phyloP scores from a whole-genome alignment of 1,140 invertebrate species.

The Pararge aegeria region DNA sequence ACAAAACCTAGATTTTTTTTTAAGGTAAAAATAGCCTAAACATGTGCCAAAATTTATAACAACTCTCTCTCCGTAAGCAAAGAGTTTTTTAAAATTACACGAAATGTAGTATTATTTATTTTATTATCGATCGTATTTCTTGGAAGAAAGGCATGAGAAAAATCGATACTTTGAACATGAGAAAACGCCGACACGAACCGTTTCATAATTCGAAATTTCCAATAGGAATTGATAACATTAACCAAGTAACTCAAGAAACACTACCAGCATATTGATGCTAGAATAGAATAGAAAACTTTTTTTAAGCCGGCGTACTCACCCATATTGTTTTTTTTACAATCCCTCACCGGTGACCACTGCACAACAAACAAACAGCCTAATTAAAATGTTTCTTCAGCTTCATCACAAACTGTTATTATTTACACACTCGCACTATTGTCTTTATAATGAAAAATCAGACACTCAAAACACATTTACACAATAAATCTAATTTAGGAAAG shows the following conservation, averaged over 20 bases:
- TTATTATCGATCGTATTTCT: neutral
- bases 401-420: slow-evolving; percentile 50
- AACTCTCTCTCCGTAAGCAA: too few relatives aligned
- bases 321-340: slow-evolving; percentile 50
- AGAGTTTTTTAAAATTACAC: neutral
- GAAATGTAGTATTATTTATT: slow-evolving; percentile 15
- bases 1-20: too few relatives aligned
- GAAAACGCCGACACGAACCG: slow-evolving; percentile 16
- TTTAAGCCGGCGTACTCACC: slow-evolving; percentile 60
- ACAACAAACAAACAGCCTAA: slow-evolving; percentile 35
- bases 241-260: neutral
- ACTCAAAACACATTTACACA: slow-evolving; percentile 6
- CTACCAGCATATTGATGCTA: neutral
- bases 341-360: slow-evolving; percentile 30
- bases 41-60: too few relatives aligned
- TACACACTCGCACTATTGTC: slow-evolving; percentile 44
- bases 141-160: slow-evolving; percentile 48
- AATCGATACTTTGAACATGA: slow-evolving; percentile 71
- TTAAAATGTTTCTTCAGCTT: slow-evolving; percentile 44
- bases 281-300: neutral
- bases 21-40: too few relatives aligned
- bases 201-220: neutral
- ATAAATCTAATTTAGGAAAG: slow-evolving; percentile 2
- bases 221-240: neutral
- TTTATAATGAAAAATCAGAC: slow-evolving; percentile 7